phyloP scores from a whole-genome alignment of 2,797 vertebrate species.

The Neoniphon sammara region DNA sequence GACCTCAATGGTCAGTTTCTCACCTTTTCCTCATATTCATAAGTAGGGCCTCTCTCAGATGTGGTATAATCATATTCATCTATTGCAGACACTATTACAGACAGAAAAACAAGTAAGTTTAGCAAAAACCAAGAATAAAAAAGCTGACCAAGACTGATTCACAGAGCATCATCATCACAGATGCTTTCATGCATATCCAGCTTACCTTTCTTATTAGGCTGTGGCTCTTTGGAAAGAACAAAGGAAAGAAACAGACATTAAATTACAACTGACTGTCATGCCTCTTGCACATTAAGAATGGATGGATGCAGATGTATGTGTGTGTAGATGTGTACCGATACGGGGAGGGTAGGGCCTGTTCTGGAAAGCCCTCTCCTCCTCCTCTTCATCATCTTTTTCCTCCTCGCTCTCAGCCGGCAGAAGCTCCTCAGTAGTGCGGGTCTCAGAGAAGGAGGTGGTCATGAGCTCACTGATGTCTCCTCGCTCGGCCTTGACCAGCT shows the following conservation, averaged over 20 bases:
- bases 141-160: neutral
- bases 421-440: conserved; percentile 84
- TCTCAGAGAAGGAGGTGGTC: conserved; percentile 89
- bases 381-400: conserved; percentile 85
- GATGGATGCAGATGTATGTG: neutral
- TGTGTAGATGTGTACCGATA: conserved; percentile 70
- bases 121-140: conserved; percentile 8
- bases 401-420: conserved; percentile 85
- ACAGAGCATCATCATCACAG: neutral
- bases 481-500: conserved; percentile 83
- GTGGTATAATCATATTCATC: conserved; percentile 87
- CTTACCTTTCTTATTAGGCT: conserved; percentile 87
- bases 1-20: neutral
- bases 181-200: neutral
- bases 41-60: conserved; percentile 82
- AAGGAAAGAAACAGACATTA: conserved; percentile 26
- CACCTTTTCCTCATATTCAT: conserved; percentile 90
- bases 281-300: neutral
- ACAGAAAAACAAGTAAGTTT: conserved; percentile 31
- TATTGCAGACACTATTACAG: conserved; percentile 61
- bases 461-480: conserved; percentile 84
- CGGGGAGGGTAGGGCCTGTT: conserved; percentile 84
- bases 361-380: conserved; percentile 83
- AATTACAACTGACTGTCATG: neutral
- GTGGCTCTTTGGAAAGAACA: conserved; percentile 74